Evolutionary conservation across 2,113 vertebrate genomes (phyloP), one percentile per base, ranked within the genome.

Genomic region (Dipodomys merriami): DNA sequence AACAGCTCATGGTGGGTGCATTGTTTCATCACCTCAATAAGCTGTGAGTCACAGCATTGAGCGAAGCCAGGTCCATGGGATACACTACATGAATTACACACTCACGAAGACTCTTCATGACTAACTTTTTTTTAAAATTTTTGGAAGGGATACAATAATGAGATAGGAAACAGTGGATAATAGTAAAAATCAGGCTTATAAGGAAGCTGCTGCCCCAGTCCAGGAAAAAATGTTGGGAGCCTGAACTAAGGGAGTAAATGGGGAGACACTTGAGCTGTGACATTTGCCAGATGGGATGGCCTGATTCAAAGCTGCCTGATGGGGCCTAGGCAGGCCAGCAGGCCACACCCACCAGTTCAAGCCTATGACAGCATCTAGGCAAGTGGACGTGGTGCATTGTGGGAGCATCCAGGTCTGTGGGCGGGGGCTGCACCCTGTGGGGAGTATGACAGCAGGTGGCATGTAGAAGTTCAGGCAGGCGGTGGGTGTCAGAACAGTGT

Each of bases 361-460:
- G 86, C 29, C 46, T 33, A 33, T 27, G 30, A 33, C 39, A 82
- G 68, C 5, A 0, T 18, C 60, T 23, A 9, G 83, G 69, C 39
- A 2, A 6, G 60, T 0, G 19, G 96, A 83, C 1, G 83, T 62
- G 80, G 90, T 57, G 15, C 53, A 57, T 57, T 57, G 33, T 27
- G 25, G 39, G 46, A 84, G 68, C 2, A 0, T 18, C 65, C 23
- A 9, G 83, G 73, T n/a, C 1, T 6, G 60, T 0, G 19, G 96
- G 86, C 2, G 86, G 72, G 80, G 90, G 53, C 53, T 57, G 12
- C 68, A 13, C 1, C 0, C 35, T 39, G 46, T 30, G 35, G 5
- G 25, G 69, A 69, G 15, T 7, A 16, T 5, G 53, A 78, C 85
- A 77, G 95, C 94, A 91, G 93, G 68, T 96, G 96, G 94, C 81